Evolutionary conservation across 2,113 vertebrate genomes (phyloP), one percentile per base, ranked within the genome.

Genomic region (Chiloscyllium plagiosum): DNA sequence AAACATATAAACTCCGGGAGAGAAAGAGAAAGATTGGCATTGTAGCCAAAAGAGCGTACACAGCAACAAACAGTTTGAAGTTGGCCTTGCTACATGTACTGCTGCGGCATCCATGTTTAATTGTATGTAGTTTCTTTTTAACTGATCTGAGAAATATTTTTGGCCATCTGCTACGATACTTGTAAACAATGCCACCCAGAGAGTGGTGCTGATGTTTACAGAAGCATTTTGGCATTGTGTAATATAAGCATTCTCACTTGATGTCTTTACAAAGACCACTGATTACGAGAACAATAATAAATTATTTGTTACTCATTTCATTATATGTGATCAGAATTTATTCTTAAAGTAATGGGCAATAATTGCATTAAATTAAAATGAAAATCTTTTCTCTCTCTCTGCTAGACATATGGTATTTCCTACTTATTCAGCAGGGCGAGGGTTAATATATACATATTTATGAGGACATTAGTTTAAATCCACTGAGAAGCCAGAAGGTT

Each of bases 1-100:
- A 98, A 98, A 99, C 98, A 98, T 96, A 98, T 97, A 98, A 98
- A 98, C 98, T 98, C 98, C 98, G 98, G 83, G 96, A 68, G 93
- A 96, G 96, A 97, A 97, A 97, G 97, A 98, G 96, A 96, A 97
- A 96, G 97, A 97, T 97, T 96, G 97, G 97, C 97, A 97, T 97
- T 97, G 96, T 96, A 96, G 97, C 97, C 97, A 96, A 97, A 97
- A 97, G 97, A 97, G 98, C 97, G 97, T 98, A 96, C 96, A 96
- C 96, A 96, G 97, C 97, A 97, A 97, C 98, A 97, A 98, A 98
- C 33, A 66, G 98, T 98, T 98, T 98, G 98, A 97, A 97, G 98
- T 98, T 98, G 97, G 96, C 97, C 96, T 96, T 98, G 90, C 96
- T 95, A 97, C 96, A 72, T 97, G 97, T 97, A 97, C 96, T 98